Percentiles rank a stretch among this genome's conserved stretches.
Conservation (phyloP, 2,113 vertebrate species). For the Leucopsar rothschildi region DNA sequence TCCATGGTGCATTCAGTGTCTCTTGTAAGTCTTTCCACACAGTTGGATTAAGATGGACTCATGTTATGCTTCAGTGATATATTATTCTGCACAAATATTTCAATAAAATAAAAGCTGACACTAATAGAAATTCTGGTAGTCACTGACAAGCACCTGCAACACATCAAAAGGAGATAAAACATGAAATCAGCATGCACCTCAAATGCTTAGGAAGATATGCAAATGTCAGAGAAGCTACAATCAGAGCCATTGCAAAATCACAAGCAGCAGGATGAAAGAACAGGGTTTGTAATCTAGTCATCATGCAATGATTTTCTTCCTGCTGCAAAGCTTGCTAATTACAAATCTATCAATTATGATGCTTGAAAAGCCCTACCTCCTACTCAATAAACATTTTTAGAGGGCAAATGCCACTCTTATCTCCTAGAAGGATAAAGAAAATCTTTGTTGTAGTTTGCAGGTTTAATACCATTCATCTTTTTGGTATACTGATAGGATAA, state of each 20-base stretch:
- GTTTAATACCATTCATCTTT: background rate
- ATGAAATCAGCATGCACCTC: conserved; percentile 47
- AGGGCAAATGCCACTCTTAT: background rate
- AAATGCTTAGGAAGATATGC: conserved; percentile 53
- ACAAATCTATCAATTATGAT: conserved; percentile 50
- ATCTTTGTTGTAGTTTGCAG: background rate
- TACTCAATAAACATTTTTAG: background rate
- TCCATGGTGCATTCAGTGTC: no score
- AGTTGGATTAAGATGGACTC: background rate
- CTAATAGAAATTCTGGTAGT: conserved; percentile 21
- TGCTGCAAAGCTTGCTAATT: conserved; percentile 51
- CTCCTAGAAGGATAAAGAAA: background rate
- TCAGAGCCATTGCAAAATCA: conserved; percentile 53
- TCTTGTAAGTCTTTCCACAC: background rate
- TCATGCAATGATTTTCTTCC: conserved; percentile 49
- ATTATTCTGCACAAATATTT: conserved; percentile 6
- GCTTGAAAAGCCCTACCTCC: conserved; percentile 14
- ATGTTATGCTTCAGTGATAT: background rate
- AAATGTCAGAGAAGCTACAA: conserved; percentile 57
- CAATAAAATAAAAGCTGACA: conserved; percentile 8
- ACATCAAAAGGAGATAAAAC: conserved; percentile 37
- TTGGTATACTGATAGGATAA: background rate
- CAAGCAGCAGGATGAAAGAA: conserved; percentile 38
- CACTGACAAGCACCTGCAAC: conserved; percentile 45
- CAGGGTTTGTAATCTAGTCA: conserved; percentile 45